These are phyloP conservation scores for Cactoblastis cactorum DNA, from an alignment of 2,888 invertebrate species.

Conservation along the genomic window DNA sequence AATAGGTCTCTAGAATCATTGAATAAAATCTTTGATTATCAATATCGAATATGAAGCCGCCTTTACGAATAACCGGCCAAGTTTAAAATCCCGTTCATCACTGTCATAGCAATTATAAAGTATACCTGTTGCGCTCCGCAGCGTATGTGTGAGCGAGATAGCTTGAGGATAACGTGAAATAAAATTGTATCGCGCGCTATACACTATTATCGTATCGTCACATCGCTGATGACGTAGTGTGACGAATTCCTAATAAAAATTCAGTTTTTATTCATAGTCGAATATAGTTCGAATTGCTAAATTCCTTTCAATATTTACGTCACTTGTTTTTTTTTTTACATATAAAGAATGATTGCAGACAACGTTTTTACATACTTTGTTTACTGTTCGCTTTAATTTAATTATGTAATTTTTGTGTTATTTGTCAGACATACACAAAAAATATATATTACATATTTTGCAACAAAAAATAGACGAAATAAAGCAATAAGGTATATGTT, in stretches of 20 bases:
- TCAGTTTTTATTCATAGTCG: constrained; percentile 8
- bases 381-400: not conserved
- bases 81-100: constrained; percentile 49
- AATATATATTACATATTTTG: no score
- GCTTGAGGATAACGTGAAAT: constrained; percentile 69
- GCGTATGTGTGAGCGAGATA: constrained; percentile 44
- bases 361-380: not conserved
- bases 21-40: not conserved
- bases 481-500: no score
- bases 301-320: not conserved
- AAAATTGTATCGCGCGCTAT: constrained; percentile 42
- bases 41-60: constrained; percentile 19
- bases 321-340: not conserved
- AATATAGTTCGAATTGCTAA: not conserved
- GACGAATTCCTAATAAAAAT: constrained; percentile 10
- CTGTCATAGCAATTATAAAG: constrained; percentile 33
- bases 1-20: not conserved
- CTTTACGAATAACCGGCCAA: constrained; percentile 44
- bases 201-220: constrained; percentile 35
- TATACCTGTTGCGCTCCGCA: constrained; percentile 24
- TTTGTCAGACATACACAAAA: no score
- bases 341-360: not conserved
- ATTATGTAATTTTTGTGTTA: no score
- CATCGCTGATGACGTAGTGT: constrained; percentile 13
- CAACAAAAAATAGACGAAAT: no score